Base-by-base conservation (phyloP, 2,113 vertebrate genomes). In the Chloroceryle aenea region DNA sequence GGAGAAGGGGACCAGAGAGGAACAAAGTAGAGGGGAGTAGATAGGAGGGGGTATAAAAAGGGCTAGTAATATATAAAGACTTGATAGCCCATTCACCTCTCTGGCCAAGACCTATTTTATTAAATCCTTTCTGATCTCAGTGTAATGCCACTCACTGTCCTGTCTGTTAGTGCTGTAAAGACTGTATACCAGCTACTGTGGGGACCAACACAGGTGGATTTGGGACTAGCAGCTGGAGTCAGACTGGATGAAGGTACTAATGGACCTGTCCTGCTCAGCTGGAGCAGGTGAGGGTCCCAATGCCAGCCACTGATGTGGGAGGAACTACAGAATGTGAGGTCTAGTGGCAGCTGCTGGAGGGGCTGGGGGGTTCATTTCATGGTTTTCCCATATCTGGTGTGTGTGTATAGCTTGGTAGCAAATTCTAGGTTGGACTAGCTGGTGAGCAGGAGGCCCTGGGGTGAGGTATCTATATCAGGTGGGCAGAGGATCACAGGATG, bases 161-260 rank as follows among this genome's bases (percentile, higher is more conserved):
- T 50, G 4, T 21, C 18, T 38, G 47, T 20, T n/a, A 43, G 27
- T 26, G 30, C 9, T 22, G 4, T 77, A 42, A 55, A 13, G 42
- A 58, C 19, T 47, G 22, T 26, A 3, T 76, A 22, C 47, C 43
- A 38, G 5, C 27, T 27, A 9, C 20, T 56, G 43, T 3, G 5
- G 4, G 9, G 2, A 22, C 14, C 0, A 8, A 14, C 17, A 53
- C 0, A 14, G 34, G 23, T 22, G 32, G 21, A 29, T 78, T 64
- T 93, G 30, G 20, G 21, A 23, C 27, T 38, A 77, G 20, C 17
- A 85, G 14, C 10, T 43, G 16, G 20, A 50, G 25, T 74, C 30
- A 50, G 5, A 22, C 4, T 11, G 32, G 14, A 43, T 36, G 18
- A 82, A 18, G 21, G 30, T 55, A 30, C 17, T 30, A 12, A 16